These are phyloP conservation scores for Andricus curvator DNA, from an alignment of 2,888 invertebrate species.

Conservation along the genomic window DNA sequence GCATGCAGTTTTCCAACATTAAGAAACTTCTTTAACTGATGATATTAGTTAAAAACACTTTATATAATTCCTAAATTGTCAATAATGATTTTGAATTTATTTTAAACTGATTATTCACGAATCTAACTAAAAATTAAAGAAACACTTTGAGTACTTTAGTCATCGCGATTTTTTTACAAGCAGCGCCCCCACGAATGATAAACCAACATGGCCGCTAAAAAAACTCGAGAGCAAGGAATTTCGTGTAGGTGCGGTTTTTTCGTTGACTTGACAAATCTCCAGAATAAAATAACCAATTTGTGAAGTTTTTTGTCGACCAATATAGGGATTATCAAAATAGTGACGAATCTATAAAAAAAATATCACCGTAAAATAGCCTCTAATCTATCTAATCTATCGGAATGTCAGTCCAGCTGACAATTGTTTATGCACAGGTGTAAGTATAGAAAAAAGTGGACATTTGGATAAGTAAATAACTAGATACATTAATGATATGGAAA, in stretches of 20 bases:
- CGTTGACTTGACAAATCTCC: not conserved
- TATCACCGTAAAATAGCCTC: not conserved
- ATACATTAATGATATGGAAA: not conserved
- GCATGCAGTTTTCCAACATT: not conserved
- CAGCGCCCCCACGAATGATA: not conserved
- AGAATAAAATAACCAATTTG: not conserved
- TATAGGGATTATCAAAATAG: not conserved
- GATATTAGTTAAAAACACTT: fast-evolving
- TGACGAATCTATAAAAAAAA: not conserved
- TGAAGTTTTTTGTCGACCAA: not conserved
- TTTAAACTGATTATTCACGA: not conserved
- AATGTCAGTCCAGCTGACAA: slow-evolving; percentile 27
- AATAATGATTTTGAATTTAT: not conserved
- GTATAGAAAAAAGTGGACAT: not conserved
- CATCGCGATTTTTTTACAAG: no score
- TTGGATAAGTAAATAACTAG: not conserved
- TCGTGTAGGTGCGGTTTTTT: slow-evolving; percentile 18
- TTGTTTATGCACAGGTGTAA: slow-evolving; percentile 18
- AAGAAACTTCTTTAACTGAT: not conserved
- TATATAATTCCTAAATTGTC: not conserved
- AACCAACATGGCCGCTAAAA: slow-evolving; percentile 17
- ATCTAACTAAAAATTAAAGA: not conserved
- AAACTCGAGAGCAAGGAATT: not conserved
- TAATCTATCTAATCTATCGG: not conserved
- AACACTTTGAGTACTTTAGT: not conserved